phyloP scores from a whole-genome alignment of 1,140 invertebrate genomes.

The Pachyrhynchus sulphureomaculatus region DNA sequence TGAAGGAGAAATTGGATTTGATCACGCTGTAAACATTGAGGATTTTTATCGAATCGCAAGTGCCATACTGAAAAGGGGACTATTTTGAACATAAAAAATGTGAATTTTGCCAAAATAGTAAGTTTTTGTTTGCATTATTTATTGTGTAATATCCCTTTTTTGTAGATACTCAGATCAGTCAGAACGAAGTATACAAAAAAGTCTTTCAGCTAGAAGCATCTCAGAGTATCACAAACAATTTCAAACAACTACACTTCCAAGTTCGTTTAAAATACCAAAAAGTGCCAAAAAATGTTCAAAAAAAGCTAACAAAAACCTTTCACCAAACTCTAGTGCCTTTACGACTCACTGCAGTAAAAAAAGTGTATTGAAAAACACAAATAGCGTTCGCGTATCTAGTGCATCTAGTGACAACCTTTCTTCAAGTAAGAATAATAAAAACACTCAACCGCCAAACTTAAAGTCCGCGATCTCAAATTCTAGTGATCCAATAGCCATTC shows the following conservation, averaged over 20 bases:
- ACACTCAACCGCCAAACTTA: background rate
- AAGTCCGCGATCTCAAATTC: background rate
- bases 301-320: background rate
- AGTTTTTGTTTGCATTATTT: no score
- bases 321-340: constrained; percentile 4
- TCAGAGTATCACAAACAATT: background rate
- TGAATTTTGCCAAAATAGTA: no score
- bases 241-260: constrained; percentile 18
- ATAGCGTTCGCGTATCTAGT: no score
- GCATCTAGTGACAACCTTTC: no score
- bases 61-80: no score
- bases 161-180: constrained; percentile 31
- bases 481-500: background rate
- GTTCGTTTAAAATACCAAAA: background rate
- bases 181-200: constrained; percentile 13
- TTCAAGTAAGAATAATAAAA: background rate
- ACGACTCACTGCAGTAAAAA: constrained; percentile 1
- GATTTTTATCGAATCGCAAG: no score
- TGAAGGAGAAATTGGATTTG: no score
- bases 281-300: constrained; percentile 16
- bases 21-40: no score
- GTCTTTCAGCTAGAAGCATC: background rate
- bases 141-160: no score
- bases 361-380: background rate
- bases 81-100: background rate